phyloP scores from a whole-genome alignment of 2,797 vertebrate species.

The Smutsia gigantea region DNA sequence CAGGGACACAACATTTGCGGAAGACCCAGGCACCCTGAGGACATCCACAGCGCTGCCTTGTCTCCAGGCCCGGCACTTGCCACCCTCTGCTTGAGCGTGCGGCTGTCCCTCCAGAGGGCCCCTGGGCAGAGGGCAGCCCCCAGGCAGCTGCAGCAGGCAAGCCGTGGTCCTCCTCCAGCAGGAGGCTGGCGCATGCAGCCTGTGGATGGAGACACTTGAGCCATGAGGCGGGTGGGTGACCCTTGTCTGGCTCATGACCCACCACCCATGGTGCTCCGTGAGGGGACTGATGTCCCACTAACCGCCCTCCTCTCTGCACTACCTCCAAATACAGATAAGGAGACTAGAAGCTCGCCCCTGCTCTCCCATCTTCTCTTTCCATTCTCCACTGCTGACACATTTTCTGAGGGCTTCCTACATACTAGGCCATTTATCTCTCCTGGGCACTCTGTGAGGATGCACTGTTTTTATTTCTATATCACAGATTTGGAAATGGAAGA shows the following conservation, averaged over 20 bases:
- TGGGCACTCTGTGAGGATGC: not conserved
- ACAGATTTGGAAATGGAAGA: not conserved
- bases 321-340: not conserved
- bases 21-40: not conserved
- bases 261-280: not conserved
- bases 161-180: not conserved
- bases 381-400: rapidly evolving
- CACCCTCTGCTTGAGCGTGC: not conserved
- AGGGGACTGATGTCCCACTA: not conserved
- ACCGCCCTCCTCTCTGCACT: too few species aligned
- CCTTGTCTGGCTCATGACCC: too few species aligned
- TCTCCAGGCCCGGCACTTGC: not conserved
- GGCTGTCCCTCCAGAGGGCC: not conserved
- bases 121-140: not conserved
- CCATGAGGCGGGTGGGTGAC: rapidly evolving
- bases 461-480: not conserved
- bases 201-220: rapidly evolving
- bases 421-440: not conserved
- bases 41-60: not conserved
- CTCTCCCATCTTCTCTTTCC: not conserved
- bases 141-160: not conserved
- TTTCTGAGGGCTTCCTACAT: not conserved
- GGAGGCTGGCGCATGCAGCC: rapidly evolving
- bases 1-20: not conserved
- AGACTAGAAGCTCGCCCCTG: not conserved